These are phyloP conservation scores for Arctopsyche grandis DNA, from an alignment of 1,140 invertebrate genomes.

Conservation along the genomic window DNA sequence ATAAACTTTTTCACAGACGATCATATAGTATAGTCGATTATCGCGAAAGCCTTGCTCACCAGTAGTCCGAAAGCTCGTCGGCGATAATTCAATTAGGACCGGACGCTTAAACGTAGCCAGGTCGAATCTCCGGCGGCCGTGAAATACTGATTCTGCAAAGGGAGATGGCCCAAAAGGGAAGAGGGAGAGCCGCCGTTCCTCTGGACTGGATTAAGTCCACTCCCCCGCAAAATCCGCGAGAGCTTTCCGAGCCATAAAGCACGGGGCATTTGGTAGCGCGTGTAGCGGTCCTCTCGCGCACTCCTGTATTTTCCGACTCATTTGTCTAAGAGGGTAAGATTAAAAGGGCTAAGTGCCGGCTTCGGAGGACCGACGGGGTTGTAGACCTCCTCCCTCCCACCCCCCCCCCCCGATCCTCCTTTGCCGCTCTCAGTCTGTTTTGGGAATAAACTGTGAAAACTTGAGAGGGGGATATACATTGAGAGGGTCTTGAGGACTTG, in stretches of 20 bases:
- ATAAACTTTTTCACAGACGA: too few species aligned
- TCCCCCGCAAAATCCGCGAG: conserved; percentile 22
- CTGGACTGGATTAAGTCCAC: conserved; percentile 28
- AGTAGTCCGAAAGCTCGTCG: conserved; percentile 7
- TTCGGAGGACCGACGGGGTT: not conserved
- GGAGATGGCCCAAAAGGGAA: not conserved
- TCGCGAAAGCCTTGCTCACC: too few species aligned
- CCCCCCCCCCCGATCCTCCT: too few species aligned
- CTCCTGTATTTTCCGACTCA: conserved; percentile 49
- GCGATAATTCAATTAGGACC: conserved; percentile 21
- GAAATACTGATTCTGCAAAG: not conserved
- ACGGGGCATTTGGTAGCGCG: not conserved
- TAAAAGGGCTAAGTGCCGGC: conserved; percentile 47
- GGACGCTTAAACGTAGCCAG: not conserved
- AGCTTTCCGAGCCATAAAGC: conserved; percentile 42
- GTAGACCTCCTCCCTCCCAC: not conserved
- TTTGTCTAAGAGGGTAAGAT: conserved; percentile 51
- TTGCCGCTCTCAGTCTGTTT: conserved; percentile 12
- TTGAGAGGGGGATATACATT: not conserved
- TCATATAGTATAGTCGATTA: too few species aligned
- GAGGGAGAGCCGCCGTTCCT: not conserved
- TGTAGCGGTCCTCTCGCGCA: not conserved
- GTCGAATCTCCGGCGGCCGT: not conserved
- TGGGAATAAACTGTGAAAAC: conserved; percentile 33
- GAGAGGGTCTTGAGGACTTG: not conserved